Evolutionary conservation across 2,888 invertebrate species (phyloP).

Genomic region (Melanargia galathea): DNA sequence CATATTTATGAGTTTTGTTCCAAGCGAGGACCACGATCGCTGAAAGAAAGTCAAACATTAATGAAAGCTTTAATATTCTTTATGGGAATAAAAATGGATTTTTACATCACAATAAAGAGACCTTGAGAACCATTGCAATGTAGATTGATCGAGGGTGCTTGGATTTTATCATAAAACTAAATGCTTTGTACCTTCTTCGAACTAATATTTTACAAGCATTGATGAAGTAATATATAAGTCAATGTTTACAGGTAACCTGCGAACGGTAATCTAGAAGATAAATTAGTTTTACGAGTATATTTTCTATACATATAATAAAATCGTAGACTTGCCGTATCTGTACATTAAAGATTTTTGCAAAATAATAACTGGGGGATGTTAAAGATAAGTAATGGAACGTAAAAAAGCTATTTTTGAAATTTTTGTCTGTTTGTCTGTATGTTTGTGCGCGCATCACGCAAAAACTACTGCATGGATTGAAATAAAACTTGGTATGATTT

Average conservation of each 20-base stretch:
- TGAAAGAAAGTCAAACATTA: slow-evolving; percentile 78
- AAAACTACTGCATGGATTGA: no score
- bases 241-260: not conserved
- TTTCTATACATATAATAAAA: no score
- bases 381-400: no score
- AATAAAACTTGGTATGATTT: no score
- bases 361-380: no score
- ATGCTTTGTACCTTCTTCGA: slow-evolving; percentile 4
- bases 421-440: no score
- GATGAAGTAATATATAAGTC: no score
- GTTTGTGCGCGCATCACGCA: no score
- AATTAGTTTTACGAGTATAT: not conserved
- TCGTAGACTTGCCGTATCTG: no score
- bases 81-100: slow-evolving; percentile 72
- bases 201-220: slow-evolving; percentile 1
- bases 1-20: slow-evolving; percentile 80
- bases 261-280: not conserved
- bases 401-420: no score
- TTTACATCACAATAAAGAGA: slow-evolving; percentile 65
- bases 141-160: slow-evolving; percentile 52
- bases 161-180: not conserved
- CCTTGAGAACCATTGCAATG: slow-evolving; percentile 52
- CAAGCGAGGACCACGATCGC: slow-evolving; percentile 62
- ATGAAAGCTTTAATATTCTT: slow-evolving; percentile 78
- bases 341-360: no score